Base-by-base conservation (phyloP, 2,113 vertebrate species). In the Chunga burmeisteri region DNA sequence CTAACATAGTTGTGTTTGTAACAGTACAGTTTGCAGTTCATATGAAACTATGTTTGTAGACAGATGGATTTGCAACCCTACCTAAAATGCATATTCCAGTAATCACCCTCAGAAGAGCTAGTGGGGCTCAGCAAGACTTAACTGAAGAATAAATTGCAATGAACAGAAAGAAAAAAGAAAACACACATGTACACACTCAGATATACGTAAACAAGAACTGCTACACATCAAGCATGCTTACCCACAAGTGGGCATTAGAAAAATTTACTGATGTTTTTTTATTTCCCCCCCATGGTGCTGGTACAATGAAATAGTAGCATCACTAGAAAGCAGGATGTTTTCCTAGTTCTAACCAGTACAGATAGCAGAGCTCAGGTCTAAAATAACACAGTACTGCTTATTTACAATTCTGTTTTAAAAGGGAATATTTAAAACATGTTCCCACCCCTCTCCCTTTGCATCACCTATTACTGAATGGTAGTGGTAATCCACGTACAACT, bases 1-100 rank as follows among this genome's bases (percentile, higher is more conserved):
- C 96, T 95, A 98, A 98, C 97, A 97, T 93, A 96, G 92, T 97
- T 96, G 94, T 96, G 86, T 98, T 97, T 95, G 95, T 97, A 97
- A 97, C 96, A 97, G 78, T 96, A 97, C 88, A 97, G 96, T 97
- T 97, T 93, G 96, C 96, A 95, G 96, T 96, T 97, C 86, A 89
- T 97, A 98, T 79, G 96, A 97, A 98, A 98, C 95, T 96, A 91
- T 97, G 98, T 96, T 97, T 95, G 94, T 97, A 98, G 96, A 98
- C 97, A 97, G 92, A 97, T 98, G 95, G 81, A 96, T 97, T 95
- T 94, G 94, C 90, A 93, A 95, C 95, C 81, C 52, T 97, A 97
- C 93, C 97, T 98, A 96, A 97, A 98, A 98, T 98, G 97, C 97
- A 97, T 97, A 96, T 97, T 96, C 98, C 97, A 97, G 96, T 96